These are phyloP conservation scores for Numenius phaeopus DNA, from an alignment of 2,797 vertebrate species.

Conservation along the genomic window DNA sequence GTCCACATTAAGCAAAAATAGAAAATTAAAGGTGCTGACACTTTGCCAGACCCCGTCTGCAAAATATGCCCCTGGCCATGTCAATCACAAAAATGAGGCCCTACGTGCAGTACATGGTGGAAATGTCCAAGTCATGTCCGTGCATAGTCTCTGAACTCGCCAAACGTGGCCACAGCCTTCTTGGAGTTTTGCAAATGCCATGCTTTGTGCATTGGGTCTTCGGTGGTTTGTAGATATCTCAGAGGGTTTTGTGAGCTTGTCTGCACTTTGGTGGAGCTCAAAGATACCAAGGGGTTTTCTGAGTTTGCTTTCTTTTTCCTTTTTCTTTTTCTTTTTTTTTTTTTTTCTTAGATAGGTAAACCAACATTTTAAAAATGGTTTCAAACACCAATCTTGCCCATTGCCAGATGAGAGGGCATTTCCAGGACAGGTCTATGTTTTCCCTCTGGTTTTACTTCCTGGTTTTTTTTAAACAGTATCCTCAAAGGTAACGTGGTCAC, in stretches of 20 bases:
- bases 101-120: not conserved
- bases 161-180: not conserved
- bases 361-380: not conserved
- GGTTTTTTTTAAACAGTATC: not conserved
- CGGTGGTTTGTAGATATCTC: not conserved
- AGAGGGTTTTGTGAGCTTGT: not conserved
- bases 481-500: not conserved
- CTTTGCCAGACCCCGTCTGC: not conserved
- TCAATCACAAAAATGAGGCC: not conserved
- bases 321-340: not conserved
- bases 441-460: not conserved
- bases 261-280: not conserved
- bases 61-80: not conserved
- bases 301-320: not conserved
- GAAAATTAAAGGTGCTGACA: constrained; percentile 6
- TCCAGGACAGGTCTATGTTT: not conserved
- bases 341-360: not conserved
- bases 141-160: not conserved
- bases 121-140: not conserved
- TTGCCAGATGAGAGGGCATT: not conserved
- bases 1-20: not conserved
- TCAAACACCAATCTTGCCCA: not conserved
- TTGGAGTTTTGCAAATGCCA: not conserved
- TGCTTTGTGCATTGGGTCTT: not conserved
- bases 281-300: not conserved